Evolutionary conservation across 2,797 vertebrate genomes (phyloP).

Genomic region (Aeoliscus strigatus): DNA sequence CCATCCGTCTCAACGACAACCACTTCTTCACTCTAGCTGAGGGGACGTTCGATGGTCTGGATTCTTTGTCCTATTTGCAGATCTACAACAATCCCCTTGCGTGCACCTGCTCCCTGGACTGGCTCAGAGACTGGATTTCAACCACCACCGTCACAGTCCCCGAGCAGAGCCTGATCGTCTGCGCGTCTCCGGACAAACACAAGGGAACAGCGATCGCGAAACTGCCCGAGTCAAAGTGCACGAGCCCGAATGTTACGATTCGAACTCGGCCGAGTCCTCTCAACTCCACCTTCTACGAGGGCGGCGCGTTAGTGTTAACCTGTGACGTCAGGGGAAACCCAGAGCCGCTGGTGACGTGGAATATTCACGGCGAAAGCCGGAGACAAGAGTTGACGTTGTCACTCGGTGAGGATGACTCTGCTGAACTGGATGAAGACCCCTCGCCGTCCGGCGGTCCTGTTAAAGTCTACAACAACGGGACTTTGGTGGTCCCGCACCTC

Average conservation of each 20-base stretch:
- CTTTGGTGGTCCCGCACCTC: conserved; percentile 78
- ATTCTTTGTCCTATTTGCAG: conserved; percentile 85
- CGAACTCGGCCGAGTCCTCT: conserved; percentile 63
- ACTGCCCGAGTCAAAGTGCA: conserved; percentile 76
- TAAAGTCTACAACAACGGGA: conserved; percentile 84
- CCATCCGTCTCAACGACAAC: conserved; percentile 91
- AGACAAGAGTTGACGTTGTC: conserved; percentile 68
- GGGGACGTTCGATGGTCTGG: conserved; percentile 85
- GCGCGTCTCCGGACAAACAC: conserved; percentile 78
- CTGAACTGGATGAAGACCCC: conserved; percentile 36
- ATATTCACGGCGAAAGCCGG: conserved; percentile 73
- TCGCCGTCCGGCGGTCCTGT: conserved; percentile 59
- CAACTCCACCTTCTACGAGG: conserved; percentile 69
- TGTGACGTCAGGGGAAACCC: conserved; percentile 81
- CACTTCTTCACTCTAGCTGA: conserved; percentile 77
- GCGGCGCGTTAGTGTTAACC: conserved; percentile 73
- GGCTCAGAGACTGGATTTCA: conserved; percentile 87
- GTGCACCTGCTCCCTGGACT: conserved; percentile 85
- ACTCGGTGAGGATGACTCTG: conserved; percentile 54
- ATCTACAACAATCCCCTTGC: conserved; percentile 88
- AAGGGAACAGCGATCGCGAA: conserved; percentile 71
- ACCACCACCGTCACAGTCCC: conserved; percentile 77
- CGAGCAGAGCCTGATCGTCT: conserved; percentile 77
- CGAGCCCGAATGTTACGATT: conserved; percentile 72
- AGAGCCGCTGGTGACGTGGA: conserved; percentile 81